Percentiles rank a stretch among this genome's conserved stretches.
phyloP scores from a whole-genome alignment of 2,797 vertebrate genomes.

The Nasua narica region DNA sequence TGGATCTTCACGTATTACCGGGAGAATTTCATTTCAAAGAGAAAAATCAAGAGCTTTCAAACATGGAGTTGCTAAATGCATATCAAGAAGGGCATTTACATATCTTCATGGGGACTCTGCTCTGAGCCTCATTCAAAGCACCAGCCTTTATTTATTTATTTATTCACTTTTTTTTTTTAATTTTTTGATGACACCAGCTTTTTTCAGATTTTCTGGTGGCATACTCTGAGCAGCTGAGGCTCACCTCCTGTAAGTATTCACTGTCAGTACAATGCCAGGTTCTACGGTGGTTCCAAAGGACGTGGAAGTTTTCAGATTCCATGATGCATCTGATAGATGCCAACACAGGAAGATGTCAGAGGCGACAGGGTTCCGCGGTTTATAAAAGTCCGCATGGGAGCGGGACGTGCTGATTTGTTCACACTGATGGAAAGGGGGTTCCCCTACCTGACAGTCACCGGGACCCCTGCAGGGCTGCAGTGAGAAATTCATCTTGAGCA shows the following conservation, averaged over 20 bases:
- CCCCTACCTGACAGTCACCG: too few relatives aligned
- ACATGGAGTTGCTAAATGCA: not conserved
- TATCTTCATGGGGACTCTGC: not conserved
- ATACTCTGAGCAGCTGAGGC: not conserved
- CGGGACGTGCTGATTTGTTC: accelerated
- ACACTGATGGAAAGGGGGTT: accelerated
- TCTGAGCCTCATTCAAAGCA: not conserved
- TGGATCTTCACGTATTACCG: not conserved
- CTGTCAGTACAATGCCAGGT: accelerated
- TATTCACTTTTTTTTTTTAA: not conserved
- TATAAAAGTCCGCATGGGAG: accelerated
- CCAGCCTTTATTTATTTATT: not conserved
- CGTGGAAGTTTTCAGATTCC: not conserved
- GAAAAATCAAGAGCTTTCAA: not conserved
- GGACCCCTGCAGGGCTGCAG: accelerated
- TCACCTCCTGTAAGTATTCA: not conserved
- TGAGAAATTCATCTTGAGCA: not conserved
- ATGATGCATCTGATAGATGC: accelerated
- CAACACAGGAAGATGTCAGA: not conserved
- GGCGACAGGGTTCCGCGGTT: accelerated
- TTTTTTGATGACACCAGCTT: not conserved
- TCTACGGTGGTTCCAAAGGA: not conserved
- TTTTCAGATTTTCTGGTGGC: not conserved
- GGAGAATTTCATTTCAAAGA: not conserved
- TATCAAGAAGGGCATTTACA: not conserved